Evolutionary conservation across 2,888 invertebrate genomes (phyloP).

Genomic region (Cinara cedri): DNA sequence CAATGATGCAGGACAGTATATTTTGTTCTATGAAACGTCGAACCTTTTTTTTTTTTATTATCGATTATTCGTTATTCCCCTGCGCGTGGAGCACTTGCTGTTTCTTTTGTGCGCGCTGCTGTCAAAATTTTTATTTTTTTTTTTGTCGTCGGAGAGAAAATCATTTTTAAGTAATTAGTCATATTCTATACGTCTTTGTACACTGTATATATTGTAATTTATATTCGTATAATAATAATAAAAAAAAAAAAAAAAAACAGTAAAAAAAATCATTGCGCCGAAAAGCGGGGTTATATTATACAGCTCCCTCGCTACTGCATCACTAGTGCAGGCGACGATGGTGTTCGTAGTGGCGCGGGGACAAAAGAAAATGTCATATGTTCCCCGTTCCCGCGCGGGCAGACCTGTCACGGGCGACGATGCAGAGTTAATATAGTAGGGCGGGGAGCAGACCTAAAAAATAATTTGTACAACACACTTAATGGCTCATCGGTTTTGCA

Average conservation of each 20-base stretch:
- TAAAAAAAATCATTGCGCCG: constrained; percentile 40
- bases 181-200: constrained; percentile 19
- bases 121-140: constrained; percentile 32
- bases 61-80: neutral
- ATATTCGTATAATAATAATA: constrained; percentile 1
- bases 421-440: neutral
- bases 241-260: constrained; percentile 22
- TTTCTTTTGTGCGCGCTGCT: constrained; percentile 7
- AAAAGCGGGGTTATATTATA: constrained; percentile 40
- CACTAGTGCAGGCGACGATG: no score
- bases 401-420: constrained; percentile 55
- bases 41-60: no score
- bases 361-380: constrained; percentile 55
- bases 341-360: neutral
- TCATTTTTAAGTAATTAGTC: constrained; percentile 56
- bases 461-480: constrained; percentile 55
- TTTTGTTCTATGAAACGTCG: no score
- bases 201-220: constrained; percentile 17
- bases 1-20: no score
- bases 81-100: neutral
- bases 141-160: constrained; percentile 36
- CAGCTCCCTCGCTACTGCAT: constrained; percentile 26
- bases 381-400: constrained; percentile 31
- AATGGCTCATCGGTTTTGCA: constrained; percentile 57
- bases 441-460: constrained; percentile 31